Percentiles rank a stretch among this genome's conserved stretches.
Evolutionary conservation across 2,888 invertebrate species (phyloP).

Genomic region (Parnassius apollo): DNA sequence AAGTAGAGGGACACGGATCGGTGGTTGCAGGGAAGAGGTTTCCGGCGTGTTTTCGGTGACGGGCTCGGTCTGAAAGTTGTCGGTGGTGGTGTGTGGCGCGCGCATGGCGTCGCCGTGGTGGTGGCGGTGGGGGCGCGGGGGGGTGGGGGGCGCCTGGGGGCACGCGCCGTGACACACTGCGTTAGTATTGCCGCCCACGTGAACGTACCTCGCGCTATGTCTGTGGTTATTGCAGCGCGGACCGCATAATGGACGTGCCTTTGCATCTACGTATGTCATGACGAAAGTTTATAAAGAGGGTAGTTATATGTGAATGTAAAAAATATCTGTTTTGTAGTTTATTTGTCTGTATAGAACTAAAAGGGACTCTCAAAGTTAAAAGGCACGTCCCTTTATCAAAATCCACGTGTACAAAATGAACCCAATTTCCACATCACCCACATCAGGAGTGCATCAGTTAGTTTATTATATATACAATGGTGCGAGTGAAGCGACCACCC

Average conservation of each 20-base stretch:
- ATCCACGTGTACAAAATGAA: conserved; percentile 6
- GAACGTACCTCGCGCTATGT: conserved; percentile 45
- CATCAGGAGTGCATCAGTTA: conserved; percentile 34
- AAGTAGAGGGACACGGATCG: conserved; percentile 26
- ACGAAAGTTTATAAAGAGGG: neutral
- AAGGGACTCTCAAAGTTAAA: neutral
- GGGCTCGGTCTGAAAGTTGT: conserved; percentile 73
- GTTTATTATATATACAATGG: conserved; percentile 39
- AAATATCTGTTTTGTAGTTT: neutral
- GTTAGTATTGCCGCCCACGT: conserved; percentile 70
- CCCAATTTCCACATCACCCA: conserved; percentile 5
- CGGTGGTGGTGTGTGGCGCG: conserved; percentile 67
- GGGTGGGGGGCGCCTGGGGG: conserved; percentile 44
- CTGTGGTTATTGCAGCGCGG: conserved; percentile 50
- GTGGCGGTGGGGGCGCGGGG: conserved; percentile 71
- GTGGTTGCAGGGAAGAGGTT: conserved; percentile 22
- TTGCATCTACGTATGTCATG: neutral
- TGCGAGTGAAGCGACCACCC: conserved; percentile 29
- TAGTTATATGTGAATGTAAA: neutral
- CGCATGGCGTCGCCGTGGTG: conserved; percentile 64
- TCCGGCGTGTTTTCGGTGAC: conserved; percentile 28
- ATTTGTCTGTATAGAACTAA: neutral
- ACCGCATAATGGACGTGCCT: conserved; percentile 11
- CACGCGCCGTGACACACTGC: conserved; percentile 67
- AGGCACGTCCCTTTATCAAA: conserved; percentile 17